phyloP scores from a whole-genome alignment of 2,797 vertebrate genomes.

The Galaxias olidus region DNA sequence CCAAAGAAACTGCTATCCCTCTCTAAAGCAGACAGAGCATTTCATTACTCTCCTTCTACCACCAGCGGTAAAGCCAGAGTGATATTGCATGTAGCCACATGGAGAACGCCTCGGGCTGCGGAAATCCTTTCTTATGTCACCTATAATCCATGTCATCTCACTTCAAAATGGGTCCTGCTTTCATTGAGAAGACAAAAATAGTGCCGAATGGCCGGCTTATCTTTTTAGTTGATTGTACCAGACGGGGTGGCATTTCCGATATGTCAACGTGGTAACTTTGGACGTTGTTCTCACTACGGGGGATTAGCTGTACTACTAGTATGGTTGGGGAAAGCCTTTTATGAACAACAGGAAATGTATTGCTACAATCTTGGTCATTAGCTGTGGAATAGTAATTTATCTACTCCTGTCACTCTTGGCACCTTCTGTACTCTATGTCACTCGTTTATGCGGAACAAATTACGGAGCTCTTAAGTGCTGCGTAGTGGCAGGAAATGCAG shows the following conservation, averaged over 20 bases:
- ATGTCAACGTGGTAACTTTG: too few relatives aligned
- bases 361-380: too few relatives aligned
- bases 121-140: conserved; percentile 28
- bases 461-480: background rate
- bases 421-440: too few relatives aligned
- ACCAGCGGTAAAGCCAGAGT: conserved; percentile 43
- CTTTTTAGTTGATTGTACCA: too few relatives aligned
- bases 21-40: conserved; percentile 36
- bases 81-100: conserved; percentile 23
- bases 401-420: too few relatives aligned
- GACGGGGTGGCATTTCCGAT: too few relatives aligned
- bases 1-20: conserved; percentile 25
- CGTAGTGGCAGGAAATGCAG: background rate
- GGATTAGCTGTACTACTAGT: too few relatives aligned
- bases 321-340: too few relatives aligned
- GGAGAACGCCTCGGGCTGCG: conserved; percentile 49
- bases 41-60: conserved; percentile 37
- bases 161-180: conserved; percentile 11
- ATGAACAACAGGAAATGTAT: too few relatives aligned
- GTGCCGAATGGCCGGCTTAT: background rate
- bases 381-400: too few relatives aligned
- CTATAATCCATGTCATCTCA: conserved; percentile 19
- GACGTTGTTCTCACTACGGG: too few relatives aligned
- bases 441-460: background rate
- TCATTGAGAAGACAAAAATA: conserved; percentile 1